A percentile compares a stretch with the other conserved stretches of the same genome.
These are phyloP conservation scores for Latrodectus geometricus DNA, from an alignment of 1,140 invertebrate species.

Conservation along the genomic window DNA sequence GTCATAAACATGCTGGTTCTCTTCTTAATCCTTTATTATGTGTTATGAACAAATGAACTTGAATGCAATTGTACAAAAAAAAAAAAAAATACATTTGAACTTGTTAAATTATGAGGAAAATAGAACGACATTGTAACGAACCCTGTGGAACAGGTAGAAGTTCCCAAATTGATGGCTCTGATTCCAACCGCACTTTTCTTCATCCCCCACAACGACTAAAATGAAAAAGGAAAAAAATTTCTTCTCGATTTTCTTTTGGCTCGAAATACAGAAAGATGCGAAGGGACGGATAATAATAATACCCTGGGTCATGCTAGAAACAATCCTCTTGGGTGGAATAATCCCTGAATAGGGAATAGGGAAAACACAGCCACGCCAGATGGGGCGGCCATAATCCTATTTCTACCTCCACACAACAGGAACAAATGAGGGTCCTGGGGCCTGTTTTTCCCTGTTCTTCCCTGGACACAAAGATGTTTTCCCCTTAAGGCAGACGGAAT, in stretches of 20 bases:
- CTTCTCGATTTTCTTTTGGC: not conserved
- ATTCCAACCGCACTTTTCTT: not conserved
- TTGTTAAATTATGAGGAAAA: no score
- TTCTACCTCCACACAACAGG: not conserved
- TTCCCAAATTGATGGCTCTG: no score
- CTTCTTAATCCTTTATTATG: no score
- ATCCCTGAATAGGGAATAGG: not conserved
- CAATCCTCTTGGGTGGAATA: not conserved
- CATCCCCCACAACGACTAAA: not conserved
- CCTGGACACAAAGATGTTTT: not conserved
- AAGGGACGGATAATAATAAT: not conserved
- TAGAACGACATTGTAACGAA: no score
- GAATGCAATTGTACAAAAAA: no score
- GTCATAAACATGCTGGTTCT: no score
- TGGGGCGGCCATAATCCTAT: not conserved
- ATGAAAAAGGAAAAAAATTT: not conserved
- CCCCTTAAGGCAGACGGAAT: not conserved
- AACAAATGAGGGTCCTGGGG: not conserved
- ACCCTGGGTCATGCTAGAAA: not conserved
- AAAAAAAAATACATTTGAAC: no score
- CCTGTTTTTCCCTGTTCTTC: not conserved
- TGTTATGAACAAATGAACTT: no score
- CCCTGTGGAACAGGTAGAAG: no score
- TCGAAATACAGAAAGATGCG: not conserved
- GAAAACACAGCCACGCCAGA: not conserved